phyloP scores from a whole-genome alignment of 2,113 vertebrate genomes.

The Cepphus grylle region DNA sequence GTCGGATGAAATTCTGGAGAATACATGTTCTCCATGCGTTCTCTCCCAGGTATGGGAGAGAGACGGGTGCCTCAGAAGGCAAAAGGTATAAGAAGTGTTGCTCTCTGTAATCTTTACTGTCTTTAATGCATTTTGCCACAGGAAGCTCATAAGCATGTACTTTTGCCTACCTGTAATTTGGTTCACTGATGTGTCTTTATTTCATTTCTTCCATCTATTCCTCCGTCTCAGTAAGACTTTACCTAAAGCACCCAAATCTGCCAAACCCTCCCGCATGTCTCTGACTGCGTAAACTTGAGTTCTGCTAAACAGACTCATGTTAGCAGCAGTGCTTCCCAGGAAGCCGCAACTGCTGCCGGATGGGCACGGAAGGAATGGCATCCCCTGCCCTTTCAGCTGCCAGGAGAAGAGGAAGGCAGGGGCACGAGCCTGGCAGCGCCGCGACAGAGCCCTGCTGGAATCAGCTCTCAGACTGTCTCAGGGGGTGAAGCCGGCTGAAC shows the following conservation, averaged over 20 bases:
- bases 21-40: neutral
- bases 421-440: accelerated
- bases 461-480: accelerated
- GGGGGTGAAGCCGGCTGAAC: neutral
- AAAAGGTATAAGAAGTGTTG: neutral
- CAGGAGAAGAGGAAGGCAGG: neutral
- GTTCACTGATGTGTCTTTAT: neutral
- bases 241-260: neutral
- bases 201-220: neutral
- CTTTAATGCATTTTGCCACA: neutral
- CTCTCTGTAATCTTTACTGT: neutral
- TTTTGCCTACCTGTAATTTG: neutral
- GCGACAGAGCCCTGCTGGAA: accelerated
- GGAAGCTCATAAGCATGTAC: neutral
- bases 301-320: accelerated
- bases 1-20: neutral
- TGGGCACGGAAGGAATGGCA: accelerated
- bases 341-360: neutral
- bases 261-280: neutral
- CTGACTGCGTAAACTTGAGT: too few species aligned
- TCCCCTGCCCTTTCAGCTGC: neutral
- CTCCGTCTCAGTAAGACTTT: neutral
- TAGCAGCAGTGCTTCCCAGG: neutral
- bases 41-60: neutral
- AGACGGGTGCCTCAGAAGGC: neutral